Conservation (phyloP, 2,888 invertebrate genomes). For the Lathronympha strigana region DNA sequence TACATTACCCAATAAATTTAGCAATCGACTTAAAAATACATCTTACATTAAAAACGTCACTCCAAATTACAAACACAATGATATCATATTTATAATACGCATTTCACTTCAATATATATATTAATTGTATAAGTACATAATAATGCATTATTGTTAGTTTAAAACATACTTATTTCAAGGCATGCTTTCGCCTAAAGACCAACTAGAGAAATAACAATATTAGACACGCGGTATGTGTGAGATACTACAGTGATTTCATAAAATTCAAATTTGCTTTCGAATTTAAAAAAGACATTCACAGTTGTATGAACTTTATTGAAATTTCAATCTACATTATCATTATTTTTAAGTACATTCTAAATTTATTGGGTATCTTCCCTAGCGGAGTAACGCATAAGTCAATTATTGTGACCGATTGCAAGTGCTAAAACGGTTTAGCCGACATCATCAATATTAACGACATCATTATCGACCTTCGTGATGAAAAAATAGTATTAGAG, state of each 20-base stretch:
- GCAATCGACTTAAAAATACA: conserved; percentile 74
- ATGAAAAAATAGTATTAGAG: conserved; percentile 8
- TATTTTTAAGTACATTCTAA: conserved; percentile 74
- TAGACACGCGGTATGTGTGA: conserved; percentile 68
- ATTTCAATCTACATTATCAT: conserved; percentile 63
- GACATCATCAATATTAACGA: conserved; percentile 19
- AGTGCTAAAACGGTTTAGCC: conserved; percentile 34
- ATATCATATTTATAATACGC: conserved; percentile 45
- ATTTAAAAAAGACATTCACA: conserved; percentile 68
- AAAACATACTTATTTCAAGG: conserved; percentile 58
- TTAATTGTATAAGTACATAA: conserved; percentile 42
- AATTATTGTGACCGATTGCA: conserved; percentile 38
- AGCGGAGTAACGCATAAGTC: conserved; percentile 63
- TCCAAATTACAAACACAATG: conserved; percentile 59
- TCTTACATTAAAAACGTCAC: conserved; percentile 61
- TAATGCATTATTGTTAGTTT: conserved; percentile 43
- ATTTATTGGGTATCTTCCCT: conserved; percentile 80
- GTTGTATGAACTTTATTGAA: conserved; percentile 64
- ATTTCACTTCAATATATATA: conserved; percentile 43
- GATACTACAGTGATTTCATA: conserved; percentile 80
- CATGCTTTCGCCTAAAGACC: conserved; percentile 73
- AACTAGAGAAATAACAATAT: conserved; percentile 68
- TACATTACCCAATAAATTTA: conserved; percentile 83
- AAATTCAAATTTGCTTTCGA: conserved; percentile 73
- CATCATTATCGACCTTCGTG: background rate